These are phyloP conservation scores for Caenorhabditis drosophilae DNA, from an alignment of 2,888 invertebrate species.

Conservation along the genomic window DNA sequence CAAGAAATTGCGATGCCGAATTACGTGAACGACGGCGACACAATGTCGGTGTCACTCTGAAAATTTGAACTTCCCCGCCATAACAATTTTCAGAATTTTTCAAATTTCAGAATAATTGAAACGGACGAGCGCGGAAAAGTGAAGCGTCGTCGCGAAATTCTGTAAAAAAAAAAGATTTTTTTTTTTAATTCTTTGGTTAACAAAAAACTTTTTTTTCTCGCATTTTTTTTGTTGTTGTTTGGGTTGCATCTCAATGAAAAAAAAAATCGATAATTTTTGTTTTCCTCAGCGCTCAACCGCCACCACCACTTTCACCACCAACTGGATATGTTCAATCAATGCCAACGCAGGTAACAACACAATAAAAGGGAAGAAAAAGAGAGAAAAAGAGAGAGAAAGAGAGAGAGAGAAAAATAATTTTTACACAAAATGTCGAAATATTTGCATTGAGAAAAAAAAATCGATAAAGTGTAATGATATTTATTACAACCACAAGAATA, in stretches of 20 bases:
- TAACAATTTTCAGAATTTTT: neutral
- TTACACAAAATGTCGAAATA: neutral
- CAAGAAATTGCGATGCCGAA: neutral
- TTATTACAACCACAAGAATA: neutral
- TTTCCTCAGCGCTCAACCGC: neutral
- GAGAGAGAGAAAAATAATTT: neutral
- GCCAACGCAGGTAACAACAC: too few relatives aligned
- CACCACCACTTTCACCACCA: constrained; percentile 3
- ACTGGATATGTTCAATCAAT: neutral
- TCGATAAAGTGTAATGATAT: neutral
- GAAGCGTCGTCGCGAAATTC: neutral
- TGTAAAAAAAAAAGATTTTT: too few relatives aligned
- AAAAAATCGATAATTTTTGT: neutral
- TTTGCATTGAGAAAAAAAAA: neutral
- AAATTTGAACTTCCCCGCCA: neutral
- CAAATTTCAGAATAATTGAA: constrained; percentile 5
- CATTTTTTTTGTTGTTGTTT: neutral
- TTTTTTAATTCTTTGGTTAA: neutral
- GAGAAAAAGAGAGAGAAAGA: neutral
- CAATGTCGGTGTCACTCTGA: neutral
- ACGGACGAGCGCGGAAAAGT: neutral
- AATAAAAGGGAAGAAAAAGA: too few relatives aligned
- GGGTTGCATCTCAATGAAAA: too few relatives aligned
- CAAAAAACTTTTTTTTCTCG: neutral
- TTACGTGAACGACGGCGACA: neutral